A percentile compares a stretch with the other conserved stretches of the same genome.
Conservation (phyloP, 2,113 vertebrate genomes). For the Brevimyrus niger region DNA sequence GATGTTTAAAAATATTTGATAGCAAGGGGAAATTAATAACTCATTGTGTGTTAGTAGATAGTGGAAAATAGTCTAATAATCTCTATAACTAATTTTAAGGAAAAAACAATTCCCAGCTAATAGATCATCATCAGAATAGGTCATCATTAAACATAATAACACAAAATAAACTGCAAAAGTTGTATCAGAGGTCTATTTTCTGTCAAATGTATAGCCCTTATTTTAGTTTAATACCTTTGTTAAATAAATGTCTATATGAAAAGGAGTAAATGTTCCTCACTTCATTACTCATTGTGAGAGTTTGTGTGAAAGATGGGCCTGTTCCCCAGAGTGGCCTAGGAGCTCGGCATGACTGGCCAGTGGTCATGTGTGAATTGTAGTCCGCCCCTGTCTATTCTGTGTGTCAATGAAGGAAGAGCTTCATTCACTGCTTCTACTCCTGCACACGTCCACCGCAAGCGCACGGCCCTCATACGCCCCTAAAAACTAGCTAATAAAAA, state of each 20-base stretch:
- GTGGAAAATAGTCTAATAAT: not conserved
- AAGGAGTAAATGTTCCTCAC: slow-evolving; percentile 15
- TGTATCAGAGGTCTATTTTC: not conserved
- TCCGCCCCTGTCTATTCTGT: slow-evolving; percentile 8
- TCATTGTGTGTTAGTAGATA: not conserved
- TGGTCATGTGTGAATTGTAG: slow-evolving; percentile 10
- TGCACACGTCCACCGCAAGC: not conserved
- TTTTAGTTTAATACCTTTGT: not conserved
- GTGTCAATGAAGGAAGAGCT: not conserved
- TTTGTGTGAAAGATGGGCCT: not conserved
- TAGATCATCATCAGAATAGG: not conserved
- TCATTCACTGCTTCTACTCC: not conserved
- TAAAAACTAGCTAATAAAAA: not conserved
- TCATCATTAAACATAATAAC: not conserved
- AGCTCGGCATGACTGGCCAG: slow-evolving; percentile 18
- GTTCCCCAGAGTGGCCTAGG: not conserved
- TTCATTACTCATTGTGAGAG: not conserved
- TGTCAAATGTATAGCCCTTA: not conserved
- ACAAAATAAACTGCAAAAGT: not conserved
- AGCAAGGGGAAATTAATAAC: not conserved
- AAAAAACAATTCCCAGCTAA: not conserved
- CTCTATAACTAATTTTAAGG: not conserved
- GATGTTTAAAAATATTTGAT: not conserved
- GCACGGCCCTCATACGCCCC: not conserved
- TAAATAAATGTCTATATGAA: not conserved